A percentile compares a stretch with the other conserved stretches of the same genome.
These are phyloP conservation scores for Priocnemis perturbator DNA, from an alignment of 2,888 invertebrate genomes.

Conservation along the genomic window DNA sequence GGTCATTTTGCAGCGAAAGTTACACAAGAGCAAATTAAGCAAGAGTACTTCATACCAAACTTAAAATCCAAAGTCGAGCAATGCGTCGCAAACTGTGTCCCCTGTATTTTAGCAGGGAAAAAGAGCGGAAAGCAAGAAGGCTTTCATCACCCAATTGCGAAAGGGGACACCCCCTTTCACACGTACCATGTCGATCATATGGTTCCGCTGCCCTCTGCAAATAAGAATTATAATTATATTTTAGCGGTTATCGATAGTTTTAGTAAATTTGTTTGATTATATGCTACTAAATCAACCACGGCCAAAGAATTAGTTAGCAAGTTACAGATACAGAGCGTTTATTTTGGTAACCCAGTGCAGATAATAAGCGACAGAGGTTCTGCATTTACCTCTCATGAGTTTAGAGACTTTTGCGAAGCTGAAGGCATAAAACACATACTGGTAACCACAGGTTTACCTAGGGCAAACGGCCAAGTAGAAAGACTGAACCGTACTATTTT, in stretches of 20 bases:
- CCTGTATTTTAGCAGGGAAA: conserved; percentile 9
- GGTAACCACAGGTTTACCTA: neutral
- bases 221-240: conserved; percentile 13
- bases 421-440: conserved; percentile 18
- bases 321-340: conserved; percentile 25
- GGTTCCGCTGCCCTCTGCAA: neutral
- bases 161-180: neutral
- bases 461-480: conserved; percentile 1
- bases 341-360: conserved; percentile 40
- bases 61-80: neutral
- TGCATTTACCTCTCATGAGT: conserved; percentile 35
- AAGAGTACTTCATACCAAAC: neutral
- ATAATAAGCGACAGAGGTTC: conserved; percentile 14
- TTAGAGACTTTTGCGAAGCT: conserved; percentile 32
- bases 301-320: conserved; percentile 28
- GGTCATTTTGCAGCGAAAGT: neutral
- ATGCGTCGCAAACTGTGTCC: neutral
- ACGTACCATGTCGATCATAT: conserved; percentile 21
- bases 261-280: conserved; percentile 36
- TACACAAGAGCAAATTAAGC: neutral
- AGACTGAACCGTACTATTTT: neutral
- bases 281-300: conserved; percentile 33
- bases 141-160: neutral
- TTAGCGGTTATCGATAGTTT: conserved; percentile 25
- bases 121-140: conserved; percentile 10